A percentile compares a stretch with the other conserved stretches of the same genome.
These are phyloP conservation scores for Nibea albiflora DNA, from an alignment of 2,113 vertebrate genomes.

Conservation along the genomic window DNA sequence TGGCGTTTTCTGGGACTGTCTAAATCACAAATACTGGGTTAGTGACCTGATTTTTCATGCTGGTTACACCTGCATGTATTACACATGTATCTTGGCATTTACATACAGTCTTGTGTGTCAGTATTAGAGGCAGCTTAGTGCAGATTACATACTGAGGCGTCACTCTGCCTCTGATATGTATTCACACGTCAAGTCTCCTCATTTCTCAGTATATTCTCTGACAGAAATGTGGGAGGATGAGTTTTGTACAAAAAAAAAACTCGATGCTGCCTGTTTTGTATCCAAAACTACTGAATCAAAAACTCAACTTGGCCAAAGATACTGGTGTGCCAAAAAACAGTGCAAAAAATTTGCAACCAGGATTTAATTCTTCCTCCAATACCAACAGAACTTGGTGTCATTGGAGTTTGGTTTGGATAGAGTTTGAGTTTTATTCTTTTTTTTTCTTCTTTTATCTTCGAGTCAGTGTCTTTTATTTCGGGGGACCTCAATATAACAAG, in stretches of 20 bases:
- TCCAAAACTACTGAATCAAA: not conserved
- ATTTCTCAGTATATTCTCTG: conserved; percentile 17
- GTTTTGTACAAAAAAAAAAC: not conserved
- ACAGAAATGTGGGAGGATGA: conserved; percentile 31
- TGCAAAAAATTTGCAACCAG: not conserved
- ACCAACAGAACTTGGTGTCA: no score
- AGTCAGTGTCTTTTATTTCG: no score
- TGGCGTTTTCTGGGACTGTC: no score
- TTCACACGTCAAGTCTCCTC: conserved; percentile 34
- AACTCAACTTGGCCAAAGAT: not conserved
- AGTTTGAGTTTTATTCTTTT: no score
- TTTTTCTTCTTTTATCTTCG: no score
- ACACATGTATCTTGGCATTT: conserved; percentile 24
- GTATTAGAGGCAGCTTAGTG: conserved; percentile 10
- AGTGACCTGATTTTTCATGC: no score
- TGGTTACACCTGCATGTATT: no score
- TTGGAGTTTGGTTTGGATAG: no score
- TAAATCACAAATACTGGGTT: no score
- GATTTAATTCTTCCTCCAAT: no score
- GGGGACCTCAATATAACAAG: no score
- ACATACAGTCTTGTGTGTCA: conserved; percentile 34
- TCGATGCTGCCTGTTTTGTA: not conserved
- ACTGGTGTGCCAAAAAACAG: not conserved
- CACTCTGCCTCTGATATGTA: conserved; percentile 22
- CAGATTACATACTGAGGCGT: conserved; percentile 13